Evolutionary conservation across 2,888 invertebrate genomes (phyloP).

Genomic region (Drosophila setosimentum): DNA sequence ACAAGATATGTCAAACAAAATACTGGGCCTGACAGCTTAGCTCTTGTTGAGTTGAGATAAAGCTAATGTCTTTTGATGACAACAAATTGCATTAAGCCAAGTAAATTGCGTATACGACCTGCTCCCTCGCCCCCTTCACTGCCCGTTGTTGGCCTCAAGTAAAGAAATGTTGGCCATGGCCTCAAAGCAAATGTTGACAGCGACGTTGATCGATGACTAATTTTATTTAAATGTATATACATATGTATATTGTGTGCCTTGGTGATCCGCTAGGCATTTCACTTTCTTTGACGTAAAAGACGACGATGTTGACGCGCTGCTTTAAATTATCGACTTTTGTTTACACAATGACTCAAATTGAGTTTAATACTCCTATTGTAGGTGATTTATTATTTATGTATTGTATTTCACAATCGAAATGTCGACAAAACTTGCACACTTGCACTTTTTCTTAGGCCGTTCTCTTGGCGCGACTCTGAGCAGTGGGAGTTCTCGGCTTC

Average conservation of each 20-base stretch:
- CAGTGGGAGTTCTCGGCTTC: constrained; percentile 65
- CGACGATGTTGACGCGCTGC: constrained; percentile 4
- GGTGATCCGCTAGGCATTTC: constrained; percentile 48
- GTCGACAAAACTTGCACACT: constrained; percentile 33
- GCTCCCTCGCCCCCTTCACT: not conserved
- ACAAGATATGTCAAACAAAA: constrained; percentile 32
- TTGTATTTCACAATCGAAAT: constrained; percentile 7
- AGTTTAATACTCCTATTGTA: constrained; percentile 10
- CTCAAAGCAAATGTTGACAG: constrained; percentile 36
- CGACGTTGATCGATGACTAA: constrained; percentile 68
- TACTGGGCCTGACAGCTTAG: constrained; percentile 30
- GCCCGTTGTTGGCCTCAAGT: constrained; percentile 4
- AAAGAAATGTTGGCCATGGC: constrained; percentile 63
- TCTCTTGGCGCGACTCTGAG: constrained; percentile 19
- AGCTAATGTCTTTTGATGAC: constrained; percentile 6
- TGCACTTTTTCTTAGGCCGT: constrained; percentile 44
- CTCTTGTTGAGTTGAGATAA: constrained; percentile 40
- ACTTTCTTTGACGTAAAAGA: constrained; percentile 69
- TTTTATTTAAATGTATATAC: constrained; percentile 32
- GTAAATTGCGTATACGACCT: constrained; percentile 45
- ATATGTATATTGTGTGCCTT: constrained; percentile 3
- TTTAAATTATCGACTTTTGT: constrained; percentile 27
- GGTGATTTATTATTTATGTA: not conserved
- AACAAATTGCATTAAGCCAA: constrained; percentile 24
- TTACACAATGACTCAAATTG: constrained; percentile 57